A percentile compares a stretch with the other conserved stretches of the same genome.
Conservation (phyloP, 2,888 invertebrate genomes). For the Drosophila infuscata region DNA sequence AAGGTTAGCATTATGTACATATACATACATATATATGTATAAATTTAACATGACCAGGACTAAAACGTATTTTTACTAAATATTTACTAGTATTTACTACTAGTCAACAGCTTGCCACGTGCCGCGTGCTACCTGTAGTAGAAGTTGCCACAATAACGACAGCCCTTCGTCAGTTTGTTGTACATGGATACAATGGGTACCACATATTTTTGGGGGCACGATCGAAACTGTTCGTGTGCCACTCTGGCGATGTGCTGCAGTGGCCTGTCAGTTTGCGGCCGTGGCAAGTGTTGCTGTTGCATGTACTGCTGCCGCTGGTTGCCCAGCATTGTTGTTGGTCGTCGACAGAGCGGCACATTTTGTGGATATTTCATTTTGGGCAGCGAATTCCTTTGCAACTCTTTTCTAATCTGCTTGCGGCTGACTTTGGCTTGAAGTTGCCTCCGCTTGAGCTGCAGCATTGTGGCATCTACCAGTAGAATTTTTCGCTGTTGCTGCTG, state of each 20-base stretch:
- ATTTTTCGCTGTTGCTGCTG: background rate
- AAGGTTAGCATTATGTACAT: background rate
- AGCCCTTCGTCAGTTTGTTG: slow-evolving; percentile 12
- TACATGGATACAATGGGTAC: slow-evolving; percentile 46
- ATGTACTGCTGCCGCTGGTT: background rate
- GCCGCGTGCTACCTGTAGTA: slow-evolving; percentile 39
- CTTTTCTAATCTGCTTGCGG: background rate
- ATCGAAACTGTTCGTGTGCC: background rate
- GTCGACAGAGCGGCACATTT: slow-evolving; percentile 48
- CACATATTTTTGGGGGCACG: slow-evolving; percentile 31
- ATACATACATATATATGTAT: background rate
- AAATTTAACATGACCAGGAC: background rate
- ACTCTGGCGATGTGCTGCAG: slow-evolving; percentile 5
- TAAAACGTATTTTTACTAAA: background rate
- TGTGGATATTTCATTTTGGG: slow-evolving; percentile 3
- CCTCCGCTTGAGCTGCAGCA: background rate
- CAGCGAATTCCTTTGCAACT: background rate
- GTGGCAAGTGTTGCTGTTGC: slow-evolving; percentile 6
- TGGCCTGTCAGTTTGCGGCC: background rate
- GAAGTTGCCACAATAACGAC: slow-evolving; percentile 62
- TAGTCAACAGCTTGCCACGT: background rate
- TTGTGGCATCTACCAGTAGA: slow-evolving; percentile 11
- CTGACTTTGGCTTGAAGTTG: background rate
- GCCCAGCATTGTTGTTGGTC: slow-evolving; percentile 49
- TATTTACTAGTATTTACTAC: background rate